Percentiles rank a stretch among this genome's conserved stretches.
Conservation (phyloP, 2,888 invertebrate genomes). For the Eilema caniola region DNA sequence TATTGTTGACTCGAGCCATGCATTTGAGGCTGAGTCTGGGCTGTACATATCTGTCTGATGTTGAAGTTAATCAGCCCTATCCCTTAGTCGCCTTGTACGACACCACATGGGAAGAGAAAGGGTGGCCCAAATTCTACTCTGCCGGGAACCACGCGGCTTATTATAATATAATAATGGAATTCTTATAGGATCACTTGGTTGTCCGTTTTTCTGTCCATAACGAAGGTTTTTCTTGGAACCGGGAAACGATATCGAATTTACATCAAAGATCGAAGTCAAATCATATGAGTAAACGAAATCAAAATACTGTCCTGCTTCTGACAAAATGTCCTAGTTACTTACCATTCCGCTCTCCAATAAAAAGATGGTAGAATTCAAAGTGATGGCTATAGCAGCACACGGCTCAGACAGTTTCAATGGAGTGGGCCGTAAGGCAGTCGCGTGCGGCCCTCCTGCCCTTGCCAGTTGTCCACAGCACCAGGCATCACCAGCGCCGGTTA, state of each 20-base stretch:
- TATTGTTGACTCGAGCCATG: no score
- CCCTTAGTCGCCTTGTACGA: no score
- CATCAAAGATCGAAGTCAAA: background rate
- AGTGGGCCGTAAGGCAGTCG: slow-evolving; percentile 87
- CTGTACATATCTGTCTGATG: no score
- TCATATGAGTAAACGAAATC: no score
- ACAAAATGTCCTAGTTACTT: slow-evolving; percentile 10
- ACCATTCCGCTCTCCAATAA: slow-evolving; percentile 89
- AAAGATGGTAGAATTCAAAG: slow-evolving; percentile 90
- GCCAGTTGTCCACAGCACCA: slow-evolving; percentile 94
- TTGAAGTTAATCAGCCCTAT: no score
- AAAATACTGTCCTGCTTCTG: background rate
- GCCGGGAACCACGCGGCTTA: no score
- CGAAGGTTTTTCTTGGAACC: background rate
- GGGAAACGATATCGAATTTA: background rate
- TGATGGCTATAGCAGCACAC: slow-evolving; percentile 86
- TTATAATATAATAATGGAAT: no score
- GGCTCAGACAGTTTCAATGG: slow-evolving; percentile 71
- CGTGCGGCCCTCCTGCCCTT: slow-evolving; percentile 89
- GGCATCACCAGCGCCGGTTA: slow-evolving; percentile 82
- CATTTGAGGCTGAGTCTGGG: no score
- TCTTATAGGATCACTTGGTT: no score
- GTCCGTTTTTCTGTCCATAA: background rate
- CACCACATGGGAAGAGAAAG: no score
- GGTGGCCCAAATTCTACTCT: no score